These are phyloP conservation scores for Bufo bufo DNA, from an alignment of 2,113 vertebrate genomes.

Conservation along the genomic window DNA sequence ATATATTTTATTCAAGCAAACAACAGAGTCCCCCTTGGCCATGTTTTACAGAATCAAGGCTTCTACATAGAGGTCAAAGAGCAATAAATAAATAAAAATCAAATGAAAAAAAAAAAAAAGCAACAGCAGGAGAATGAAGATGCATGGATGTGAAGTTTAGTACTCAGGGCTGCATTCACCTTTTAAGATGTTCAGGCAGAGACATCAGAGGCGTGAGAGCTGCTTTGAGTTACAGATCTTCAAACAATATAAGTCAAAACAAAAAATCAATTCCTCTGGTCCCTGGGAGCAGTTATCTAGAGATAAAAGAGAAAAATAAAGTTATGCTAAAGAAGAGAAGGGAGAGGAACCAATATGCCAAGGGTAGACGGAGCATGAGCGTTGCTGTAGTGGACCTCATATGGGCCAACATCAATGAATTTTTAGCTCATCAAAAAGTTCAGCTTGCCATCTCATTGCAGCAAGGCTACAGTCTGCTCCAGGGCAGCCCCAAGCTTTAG, in stretches of 20 bases:
- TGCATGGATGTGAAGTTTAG: constrained; percentile 67
- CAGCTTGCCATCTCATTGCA: constrained; percentile 73
- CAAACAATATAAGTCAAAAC: constrained; percentile 97
- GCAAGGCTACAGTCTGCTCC: constrained; percentile 67
- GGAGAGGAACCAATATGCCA: constrained; percentile 71
- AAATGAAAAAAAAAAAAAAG: constrained; percentile 61
- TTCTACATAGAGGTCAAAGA: constrained; percentile 1
- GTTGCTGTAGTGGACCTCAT: constrained; percentile 72
- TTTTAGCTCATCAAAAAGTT: constrained; percentile 78
- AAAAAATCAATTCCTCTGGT: constrained; percentile 89
- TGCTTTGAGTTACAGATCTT: constrained; percentile 95
- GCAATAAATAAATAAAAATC: constrained; percentile 62
- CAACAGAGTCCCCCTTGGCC: not conserved
- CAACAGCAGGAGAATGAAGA: constrained; percentile 70
- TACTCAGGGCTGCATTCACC: constrained; percentile 80
- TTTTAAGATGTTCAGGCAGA: constrained; percentile 87
- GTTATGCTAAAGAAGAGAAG: constrained; percentile 78
- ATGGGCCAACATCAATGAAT: constrained; percentile 78
- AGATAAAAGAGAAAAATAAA: constrained; percentile 92
- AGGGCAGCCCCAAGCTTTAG: constrained; percentile 69
- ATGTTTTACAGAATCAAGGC: not conserved
- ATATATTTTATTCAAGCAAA: not conserved
- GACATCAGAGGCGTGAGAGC: constrained; percentile 89
- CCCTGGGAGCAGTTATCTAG: constrained; percentile 81
- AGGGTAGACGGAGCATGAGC: constrained; percentile 74